phyloP scores from a whole-genome alignment of 1,140 invertebrate genomes.

The Colletes gigas region DNA sequence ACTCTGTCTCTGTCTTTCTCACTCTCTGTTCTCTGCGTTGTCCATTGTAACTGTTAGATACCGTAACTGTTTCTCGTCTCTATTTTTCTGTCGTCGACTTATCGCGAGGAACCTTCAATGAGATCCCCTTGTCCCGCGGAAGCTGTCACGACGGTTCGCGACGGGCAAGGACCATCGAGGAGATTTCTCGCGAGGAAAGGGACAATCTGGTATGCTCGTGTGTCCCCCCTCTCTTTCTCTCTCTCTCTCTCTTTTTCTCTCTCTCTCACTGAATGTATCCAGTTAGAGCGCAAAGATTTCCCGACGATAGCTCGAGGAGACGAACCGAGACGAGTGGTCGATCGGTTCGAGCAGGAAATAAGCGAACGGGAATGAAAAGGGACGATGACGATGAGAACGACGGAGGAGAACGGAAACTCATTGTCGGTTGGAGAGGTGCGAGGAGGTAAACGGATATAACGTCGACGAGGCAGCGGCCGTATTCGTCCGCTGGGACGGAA shows the following conservation, averaged over 20 bases:
- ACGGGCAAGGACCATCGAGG: not conserved
- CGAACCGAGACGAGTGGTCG: not conserved
- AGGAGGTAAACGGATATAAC: conserved; percentile 45
- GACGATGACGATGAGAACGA: not conserved
- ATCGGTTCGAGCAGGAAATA: not conserved
- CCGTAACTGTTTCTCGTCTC: conserved; percentile 38
- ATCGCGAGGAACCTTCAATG: conserved; percentile 16
- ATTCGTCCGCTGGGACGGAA: not conserved
- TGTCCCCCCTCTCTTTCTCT: not conserved
- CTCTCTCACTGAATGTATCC: conserved; percentile 4
- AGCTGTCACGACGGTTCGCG: not conserved
- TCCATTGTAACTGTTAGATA: conserved; percentile 54
- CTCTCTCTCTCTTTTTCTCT: no score
- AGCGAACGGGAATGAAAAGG: not conserved
- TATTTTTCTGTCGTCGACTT: conserved; percentile 33
- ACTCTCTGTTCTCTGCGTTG: conserved; percentile 52
- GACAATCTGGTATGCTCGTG: conserved; percentile 6
- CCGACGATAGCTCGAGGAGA: not conserved
- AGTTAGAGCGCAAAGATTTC: not conserved
- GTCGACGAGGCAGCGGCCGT: conserved; percentile 7
- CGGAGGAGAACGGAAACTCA: conserved; percentile 49
- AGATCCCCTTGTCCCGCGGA: conserved; percentile 9
- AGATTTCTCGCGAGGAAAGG: not conserved
- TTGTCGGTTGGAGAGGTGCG: conserved; percentile 76
- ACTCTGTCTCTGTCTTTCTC: conserved; percentile 36